Evolutionary conservation across 2,113 vertebrate species (phyloP).

Genomic region (Tupaia chinensis): DNA sequence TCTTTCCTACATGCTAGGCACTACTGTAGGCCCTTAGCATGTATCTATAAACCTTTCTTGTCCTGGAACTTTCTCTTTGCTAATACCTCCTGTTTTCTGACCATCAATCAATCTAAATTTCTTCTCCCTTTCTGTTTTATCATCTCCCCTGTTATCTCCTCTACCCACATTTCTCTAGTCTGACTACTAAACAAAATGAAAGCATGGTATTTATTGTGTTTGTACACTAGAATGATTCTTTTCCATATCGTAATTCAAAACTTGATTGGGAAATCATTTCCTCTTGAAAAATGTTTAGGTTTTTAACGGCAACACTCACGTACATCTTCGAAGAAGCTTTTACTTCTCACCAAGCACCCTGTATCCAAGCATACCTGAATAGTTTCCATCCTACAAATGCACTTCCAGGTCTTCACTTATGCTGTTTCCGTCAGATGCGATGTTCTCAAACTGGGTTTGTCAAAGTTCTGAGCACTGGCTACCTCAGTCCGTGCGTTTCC

Average conservation of each 20-base stretch:
- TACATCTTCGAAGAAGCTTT: conserved; percentile 6
- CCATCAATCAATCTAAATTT: background rate
- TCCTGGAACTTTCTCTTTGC: background rate
- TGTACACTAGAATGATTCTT: background rate
- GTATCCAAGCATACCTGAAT: background rate
- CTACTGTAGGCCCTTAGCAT: background rate
- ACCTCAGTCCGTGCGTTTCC: background rate
- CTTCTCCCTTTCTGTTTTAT: background rate
- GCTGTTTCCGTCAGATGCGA: background rate
- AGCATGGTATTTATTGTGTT: background rate
- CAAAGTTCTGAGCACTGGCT: background rate
- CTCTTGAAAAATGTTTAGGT: background rate
- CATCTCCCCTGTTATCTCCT: background rate
- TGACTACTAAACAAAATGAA: background rate
- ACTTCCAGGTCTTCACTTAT: background rate
- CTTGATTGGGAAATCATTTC: background rate
- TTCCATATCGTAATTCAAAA: background rate
- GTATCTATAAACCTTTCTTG: background rate
- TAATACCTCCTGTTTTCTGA: background rate
- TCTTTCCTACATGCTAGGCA: background rate
- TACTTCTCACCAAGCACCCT: background rate
- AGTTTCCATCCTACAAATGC: background rate
- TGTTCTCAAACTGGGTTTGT: background rate
- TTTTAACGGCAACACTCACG: conserved; percentile 2
- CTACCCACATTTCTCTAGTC: background rate